Percentiles rank a stretch among this genome's conserved stretches.
These are phyloP conservation scores for Archegozetes longisetosus DNA, from an alignment of 1,140 invertebrate species.

Conservation along the genomic window DNA sequence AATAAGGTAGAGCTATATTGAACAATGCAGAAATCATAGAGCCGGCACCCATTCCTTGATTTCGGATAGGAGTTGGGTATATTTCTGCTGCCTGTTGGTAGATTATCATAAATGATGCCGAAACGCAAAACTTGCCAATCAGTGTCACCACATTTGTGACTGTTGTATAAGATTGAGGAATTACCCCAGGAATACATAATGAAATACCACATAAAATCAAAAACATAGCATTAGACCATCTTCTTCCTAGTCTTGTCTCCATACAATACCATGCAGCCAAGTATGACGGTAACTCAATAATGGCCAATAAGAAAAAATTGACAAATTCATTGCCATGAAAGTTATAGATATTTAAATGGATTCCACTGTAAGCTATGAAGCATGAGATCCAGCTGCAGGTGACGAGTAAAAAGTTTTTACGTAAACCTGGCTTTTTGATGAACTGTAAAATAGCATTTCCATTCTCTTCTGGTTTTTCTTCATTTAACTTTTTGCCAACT, in stretches of 20 bases:
- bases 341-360: conserved; percentile 23
- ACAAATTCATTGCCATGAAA: conserved; percentile 33
- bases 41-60: conserved; percentile 23
- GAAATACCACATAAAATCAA: conserved; percentile 26
- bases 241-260: conserved; percentile 23
- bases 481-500: background rate
- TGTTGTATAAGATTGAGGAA: conserved; percentile 9
- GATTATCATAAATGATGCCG: conserved; percentile 18
- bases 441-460: conserved; percentile 18
- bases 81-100: conserved; percentile 23
- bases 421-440: conserved; percentile 19
- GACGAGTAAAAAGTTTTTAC: conserved; percentile 17
- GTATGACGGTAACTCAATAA: conserved; percentile 22
- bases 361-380: conserved; percentile 23
- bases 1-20: conserved; percentile 36
- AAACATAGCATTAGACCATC: conserved; percentile 26
- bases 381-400: conserved; percentile 5
- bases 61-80: conserved; percentile 24
- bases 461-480: background rate
- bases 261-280: conserved; percentile 20
- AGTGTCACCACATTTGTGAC: conserved; percentile 4
- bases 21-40: conserved; percentile 33
- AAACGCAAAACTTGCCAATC: conserved; percentile 20
- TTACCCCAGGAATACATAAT: conserved; percentile 25
- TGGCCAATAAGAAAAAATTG: conserved; percentile 44